These are phyloP conservation scores for Notocelia uddmanniana DNA, from an alignment of 2,888 invertebrate genomes.

Conservation along the genomic window DNA sequence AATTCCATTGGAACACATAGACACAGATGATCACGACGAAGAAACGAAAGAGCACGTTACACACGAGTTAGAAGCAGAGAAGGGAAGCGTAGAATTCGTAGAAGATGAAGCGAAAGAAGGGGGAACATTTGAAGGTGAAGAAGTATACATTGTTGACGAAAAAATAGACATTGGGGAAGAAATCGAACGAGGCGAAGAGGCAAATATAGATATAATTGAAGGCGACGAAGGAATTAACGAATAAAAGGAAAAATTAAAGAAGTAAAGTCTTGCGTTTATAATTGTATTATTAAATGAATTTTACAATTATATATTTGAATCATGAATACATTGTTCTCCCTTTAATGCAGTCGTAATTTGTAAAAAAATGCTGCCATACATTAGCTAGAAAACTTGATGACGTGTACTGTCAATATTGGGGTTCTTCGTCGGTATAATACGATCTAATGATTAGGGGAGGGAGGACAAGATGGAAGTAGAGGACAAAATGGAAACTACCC, in stretches of 20 bases:
- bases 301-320: not conserved
- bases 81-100: constrained; percentile 51
- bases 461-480: too few relatives aligned
- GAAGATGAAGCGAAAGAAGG: constrained; percentile 57
- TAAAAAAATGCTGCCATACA: not conserved
- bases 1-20: constrained; percentile 49
- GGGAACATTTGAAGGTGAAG: constrained; percentile 54
- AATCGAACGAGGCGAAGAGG: constrained; percentile 37
- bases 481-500: too few relatives aligned
- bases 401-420: too few relatives aligned
- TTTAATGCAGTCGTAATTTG: too few relatives aligned
- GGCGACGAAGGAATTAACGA: constrained; percentile 16
- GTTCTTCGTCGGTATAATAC: too few relatives aligned
- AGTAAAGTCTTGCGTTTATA: not conserved
- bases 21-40: constrained; percentile 1
- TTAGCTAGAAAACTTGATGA: not conserved
- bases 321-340: not conserved
- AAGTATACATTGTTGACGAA: constrained; percentile 60
- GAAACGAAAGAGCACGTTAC: constrained; percentile 4
- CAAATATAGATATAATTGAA: not conserved
- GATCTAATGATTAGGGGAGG: too few relatives aligned
- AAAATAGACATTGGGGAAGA: too few relatives aligned
- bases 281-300: not conserved
- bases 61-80: constrained; percentile 22
- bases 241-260: constrained; percentile 41